These are phyloP conservation scores for Oedothorax gibbosus DNA, from an alignment of 1,140 invertebrate genomes.

Conservation along the genomic window DNA sequence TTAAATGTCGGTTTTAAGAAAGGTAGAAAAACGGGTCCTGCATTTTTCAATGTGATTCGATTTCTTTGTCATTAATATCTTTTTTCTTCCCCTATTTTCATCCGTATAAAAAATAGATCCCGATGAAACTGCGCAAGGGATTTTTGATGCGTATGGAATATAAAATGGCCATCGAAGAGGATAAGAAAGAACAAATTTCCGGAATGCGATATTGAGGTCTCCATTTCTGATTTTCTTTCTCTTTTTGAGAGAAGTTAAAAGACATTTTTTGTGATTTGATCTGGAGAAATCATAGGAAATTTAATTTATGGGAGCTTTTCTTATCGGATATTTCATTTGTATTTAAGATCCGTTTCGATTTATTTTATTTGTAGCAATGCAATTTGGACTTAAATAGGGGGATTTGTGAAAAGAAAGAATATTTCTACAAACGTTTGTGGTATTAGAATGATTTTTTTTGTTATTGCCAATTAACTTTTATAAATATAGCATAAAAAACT, in stretches of 20 bases:
- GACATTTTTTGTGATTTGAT: background rate
- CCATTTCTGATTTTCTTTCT: background rate
- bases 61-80: conserved; percentile 41
- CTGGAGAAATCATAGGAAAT: no score
- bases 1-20: conserved; percentile 15
- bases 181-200: background rate
- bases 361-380: no score
- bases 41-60: conserved; percentile 13
- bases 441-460: no score
- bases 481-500: no score
- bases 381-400: no score
- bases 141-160: conserved; percentile 31
- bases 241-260: background rate
- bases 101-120: conserved; percentile 1
- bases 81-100: conserved; percentile 3
- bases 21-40: background rate
- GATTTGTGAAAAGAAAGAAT: no score
- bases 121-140: conserved; percentile 6
- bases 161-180: background rate
- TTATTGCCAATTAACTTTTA: no score
- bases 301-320: no score
- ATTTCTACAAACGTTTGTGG: no score
- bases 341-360: no score
- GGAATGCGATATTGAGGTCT: background rate
- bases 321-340: no score